A percentile compares a stretch with the other conserved stretches of the same genome.
Evolutionary conservation across 2,797 vertebrate genomes (phyloP).

Genomic region (Argya squamiceps): DNA sequence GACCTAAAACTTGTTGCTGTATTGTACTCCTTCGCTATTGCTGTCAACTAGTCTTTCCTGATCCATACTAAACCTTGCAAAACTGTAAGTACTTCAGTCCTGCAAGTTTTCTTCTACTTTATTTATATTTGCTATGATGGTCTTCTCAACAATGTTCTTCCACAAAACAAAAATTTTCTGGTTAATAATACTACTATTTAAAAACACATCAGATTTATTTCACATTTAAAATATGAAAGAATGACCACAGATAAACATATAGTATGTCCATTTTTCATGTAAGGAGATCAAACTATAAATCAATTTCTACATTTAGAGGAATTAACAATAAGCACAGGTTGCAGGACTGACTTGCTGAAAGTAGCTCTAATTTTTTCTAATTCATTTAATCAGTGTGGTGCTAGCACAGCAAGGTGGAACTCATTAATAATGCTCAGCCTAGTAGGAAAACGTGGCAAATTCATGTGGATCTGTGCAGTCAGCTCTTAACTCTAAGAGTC

Average conservation of each 20-base stretch:
- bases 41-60: not conserved
- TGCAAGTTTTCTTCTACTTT: not conserved
- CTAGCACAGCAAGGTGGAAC: slow-evolving; percentile 31
- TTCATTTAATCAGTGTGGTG: not conserved
- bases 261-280: not conserved
- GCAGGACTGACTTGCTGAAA: not conserved
- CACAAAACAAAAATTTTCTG: not conserved
- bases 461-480: not conserved
- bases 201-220: not conserved
- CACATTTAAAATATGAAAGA: not conserved
- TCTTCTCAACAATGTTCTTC: not conserved
- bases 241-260: not conserved
- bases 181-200: not conserved
- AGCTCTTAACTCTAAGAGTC: slow-evolving; percentile 9
- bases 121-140: not conserved
- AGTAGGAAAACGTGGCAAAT: slow-evolving; percentile 8
- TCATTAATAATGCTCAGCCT: slow-evolving; percentile 13
- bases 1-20: not conserved
- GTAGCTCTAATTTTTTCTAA: not conserved
- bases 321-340: not conserved
- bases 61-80: not conserved
- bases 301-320: not conserved
- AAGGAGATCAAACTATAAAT: not conserved
- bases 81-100: not conserved
- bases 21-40: not conserved